Evolutionary conservation across 2,888 invertebrate species (phyloP), one percentile per base, ranked within the genome.

Genomic region (Andrena minutula): DNA sequence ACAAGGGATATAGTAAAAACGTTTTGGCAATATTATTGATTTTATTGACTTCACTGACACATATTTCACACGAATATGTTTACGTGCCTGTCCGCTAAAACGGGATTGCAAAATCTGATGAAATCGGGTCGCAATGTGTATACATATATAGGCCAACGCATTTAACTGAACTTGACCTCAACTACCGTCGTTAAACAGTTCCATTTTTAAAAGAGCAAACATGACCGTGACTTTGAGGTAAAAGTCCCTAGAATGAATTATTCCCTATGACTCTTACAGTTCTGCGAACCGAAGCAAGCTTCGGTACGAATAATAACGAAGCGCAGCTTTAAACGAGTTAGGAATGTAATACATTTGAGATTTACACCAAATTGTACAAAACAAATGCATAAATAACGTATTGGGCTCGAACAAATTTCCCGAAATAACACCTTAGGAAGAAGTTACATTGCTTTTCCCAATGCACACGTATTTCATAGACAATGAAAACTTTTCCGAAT

Each of bases 241-340:
- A 79, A 79, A 76, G 16, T 76, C 77, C 69, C 79, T 76, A 79
- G 51, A 28, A 26, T 0, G 3, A 20, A 26, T 3, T 0, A 41
- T 41, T 75, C 30, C n/a, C 66, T 47, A 61, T 30, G n/a, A 7
- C 5, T 8, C n/a, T 10, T 10, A 12, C 6, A n/a, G 20, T 4
- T 41, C 16, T 4, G 12, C 0, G 12, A 26, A 2, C 5, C 20
- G 0, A 28, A 56, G 5, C 10, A 47, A 26, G 6, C 2, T 32
- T n/a, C 16, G 3, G n/a, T 1, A 12, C 56, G 10, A 56, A 26
- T 56, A 56, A 23, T 1, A 12, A 56, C 0, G 23, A 56, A 56
- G 56, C 4, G 12, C 3, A 56, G 23, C 4, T 56, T 56, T 26
- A 4, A 10, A 10, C 20, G 6, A 56, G 23, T 26, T 10, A 20